Conservation (phyloP, 1,140 invertebrate genomes). For the Diabrotica undecimpunctata region DNA sequence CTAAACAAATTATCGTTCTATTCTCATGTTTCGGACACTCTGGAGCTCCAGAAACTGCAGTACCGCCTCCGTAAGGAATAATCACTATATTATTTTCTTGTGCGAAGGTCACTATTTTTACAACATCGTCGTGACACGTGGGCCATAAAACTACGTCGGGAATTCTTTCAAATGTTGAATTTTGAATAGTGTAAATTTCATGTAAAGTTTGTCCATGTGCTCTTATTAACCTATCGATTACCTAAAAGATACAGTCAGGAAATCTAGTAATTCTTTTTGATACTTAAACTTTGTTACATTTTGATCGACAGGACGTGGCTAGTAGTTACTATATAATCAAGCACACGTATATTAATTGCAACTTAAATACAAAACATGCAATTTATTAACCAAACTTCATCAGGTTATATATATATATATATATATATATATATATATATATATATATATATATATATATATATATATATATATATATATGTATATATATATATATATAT, state of each 20-base stretch:
- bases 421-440: no score
- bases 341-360: no score
- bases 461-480: no score
- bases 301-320: no score
- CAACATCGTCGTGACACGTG: constrained; percentile 75
- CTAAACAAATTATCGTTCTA: constrained; percentile 84
- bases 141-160: constrained; percentile 95
- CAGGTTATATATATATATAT: no score
- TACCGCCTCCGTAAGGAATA: constrained; percentile 95
- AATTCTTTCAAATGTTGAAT: constrained; percentile 73
- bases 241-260: not conserved
- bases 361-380: no score
- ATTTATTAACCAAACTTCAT: no score
- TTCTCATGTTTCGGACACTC: constrained; percentile 78
- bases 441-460: no score
- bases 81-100: constrained; percentile 67
- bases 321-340: no score
- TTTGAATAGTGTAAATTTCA: constrained; percentile 75
- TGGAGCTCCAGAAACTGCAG: constrained; percentile 88
- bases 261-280: no score
- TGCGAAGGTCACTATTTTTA: constrained; percentile 76
- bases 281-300: no score
- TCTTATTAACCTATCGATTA: constrained; percentile 63
- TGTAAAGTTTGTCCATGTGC: constrained; percentile 94
- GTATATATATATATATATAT: no score